Evolutionary conservation across 2,113 vertebrate genomes (phyloP).

Genomic region (Gobiocypris rarus): DNA sequence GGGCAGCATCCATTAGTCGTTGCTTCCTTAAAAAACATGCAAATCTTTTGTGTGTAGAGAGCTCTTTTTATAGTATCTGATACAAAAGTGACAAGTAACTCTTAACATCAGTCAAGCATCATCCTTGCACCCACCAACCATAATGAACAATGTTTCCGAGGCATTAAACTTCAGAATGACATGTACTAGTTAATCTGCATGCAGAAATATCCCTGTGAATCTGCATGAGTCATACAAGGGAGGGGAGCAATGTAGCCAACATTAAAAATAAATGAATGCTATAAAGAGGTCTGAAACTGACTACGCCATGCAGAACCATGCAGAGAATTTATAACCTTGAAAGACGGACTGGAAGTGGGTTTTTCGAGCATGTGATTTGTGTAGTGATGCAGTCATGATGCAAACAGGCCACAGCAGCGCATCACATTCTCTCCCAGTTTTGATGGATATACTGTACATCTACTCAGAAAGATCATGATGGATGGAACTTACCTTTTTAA

Average conservation of each 20-base stretch:
- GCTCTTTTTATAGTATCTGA: not conserved
- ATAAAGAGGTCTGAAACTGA: not conserved
- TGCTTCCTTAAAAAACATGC: slow-evolving; percentile 4
- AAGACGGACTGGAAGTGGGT: not conserved
- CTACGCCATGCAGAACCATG: not conserved
- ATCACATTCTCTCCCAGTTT: not conserved
- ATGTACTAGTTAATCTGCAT: not conserved
- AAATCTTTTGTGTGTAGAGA: not conserved
- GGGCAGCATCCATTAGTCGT: slow-evolving; percentile 9
- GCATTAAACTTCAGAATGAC: slow-evolving; percentile 5
- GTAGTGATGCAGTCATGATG: slow-evolving; percentile 26
- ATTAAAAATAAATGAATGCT: not conserved
- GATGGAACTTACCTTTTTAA: slow-evolving; percentile 37
- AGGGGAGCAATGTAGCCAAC: not conserved
- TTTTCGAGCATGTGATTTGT: not conserved
- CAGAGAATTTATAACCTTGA: not conserved
- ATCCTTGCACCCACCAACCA: slow-evolving; percentile 8
- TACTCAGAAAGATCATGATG: not conserved
- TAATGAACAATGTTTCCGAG: not conserved
- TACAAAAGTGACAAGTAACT: not conserved
- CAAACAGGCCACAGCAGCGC: not conserved
- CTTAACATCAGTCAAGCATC: not conserved
- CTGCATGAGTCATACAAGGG: slow-evolving; percentile 55
- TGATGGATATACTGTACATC: not conserved
- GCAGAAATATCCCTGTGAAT: slow-evolving; percentile 29